Conservation (phyloP, 1,140 invertebrate species). For the Drosophila ogumai region DNA sequence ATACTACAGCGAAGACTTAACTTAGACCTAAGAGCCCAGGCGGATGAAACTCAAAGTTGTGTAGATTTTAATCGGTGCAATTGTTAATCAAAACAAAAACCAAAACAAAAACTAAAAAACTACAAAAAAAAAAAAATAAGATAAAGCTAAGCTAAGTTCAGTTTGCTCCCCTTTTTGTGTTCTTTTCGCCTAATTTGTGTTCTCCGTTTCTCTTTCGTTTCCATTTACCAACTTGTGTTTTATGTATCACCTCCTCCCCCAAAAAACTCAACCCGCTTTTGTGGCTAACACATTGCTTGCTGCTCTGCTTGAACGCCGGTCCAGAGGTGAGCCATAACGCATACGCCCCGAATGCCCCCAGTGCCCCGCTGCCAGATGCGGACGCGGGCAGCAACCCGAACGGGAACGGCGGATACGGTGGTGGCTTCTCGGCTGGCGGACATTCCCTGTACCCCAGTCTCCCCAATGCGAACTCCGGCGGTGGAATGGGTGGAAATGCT, state of each 20-base stretch:
- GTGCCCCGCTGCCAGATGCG: constrained; percentile 67
- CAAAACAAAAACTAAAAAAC: background rate
- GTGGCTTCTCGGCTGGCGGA: constrained; percentile 82
- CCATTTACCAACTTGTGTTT: constrained; percentile 3
- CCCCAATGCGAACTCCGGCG: constrained; percentile 52
- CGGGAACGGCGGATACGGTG: constrained; percentile 69
- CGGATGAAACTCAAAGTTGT: constrained; percentile 77
- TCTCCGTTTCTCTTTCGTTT: constrained; percentile 27
- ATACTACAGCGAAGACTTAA: constrained; percentile 70
- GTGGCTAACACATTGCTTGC: constrained; percentile 39
- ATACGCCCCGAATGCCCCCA: constrained; percentile 72
- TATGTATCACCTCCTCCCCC: background rate
- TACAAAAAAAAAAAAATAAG: background rate
- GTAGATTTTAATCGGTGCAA: constrained; percentile 59
- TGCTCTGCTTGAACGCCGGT: constrained; percentile 18
- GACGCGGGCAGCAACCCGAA: constrained; percentile 46
- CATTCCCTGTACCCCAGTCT: constrained; percentile 80
- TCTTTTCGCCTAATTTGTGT: constrained; percentile 16
- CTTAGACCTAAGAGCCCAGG: constrained; percentile 62
- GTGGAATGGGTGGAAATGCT: constrained; percentile 22
- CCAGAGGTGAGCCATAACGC: constrained; percentile 70
- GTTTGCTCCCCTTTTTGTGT: background rate
- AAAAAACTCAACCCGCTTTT: constrained; percentile 29
- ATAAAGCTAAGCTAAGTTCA: constrained; percentile 35
- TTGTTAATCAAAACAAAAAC: constrained; percentile 11